Evolutionary conservation across 2,113 vertebrate species (phyloP).

Genomic region (Gnathonemus longibarbis): DNA sequence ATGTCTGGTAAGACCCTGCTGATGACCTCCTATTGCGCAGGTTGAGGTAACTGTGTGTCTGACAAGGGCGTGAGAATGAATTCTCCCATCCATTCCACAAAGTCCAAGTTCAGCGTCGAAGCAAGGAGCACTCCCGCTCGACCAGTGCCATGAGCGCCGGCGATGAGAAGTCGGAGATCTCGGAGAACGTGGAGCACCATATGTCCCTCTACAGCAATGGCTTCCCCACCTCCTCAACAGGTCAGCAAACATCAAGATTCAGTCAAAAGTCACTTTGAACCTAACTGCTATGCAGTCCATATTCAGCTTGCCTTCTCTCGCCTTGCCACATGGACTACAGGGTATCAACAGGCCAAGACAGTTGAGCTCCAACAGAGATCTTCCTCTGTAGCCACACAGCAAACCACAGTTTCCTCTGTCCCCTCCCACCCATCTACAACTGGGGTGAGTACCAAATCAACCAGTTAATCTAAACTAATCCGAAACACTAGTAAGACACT

Average conservation of each 20-base stretch:
- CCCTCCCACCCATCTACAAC: slow-evolving; percentile 94
- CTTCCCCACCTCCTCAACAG: slow-evolving; percentile 57
- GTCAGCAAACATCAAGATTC: slow-evolving; percentile 29
- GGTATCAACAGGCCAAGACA: slow-evolving; percentile 84
- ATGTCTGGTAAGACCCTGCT: slow-evolving; percentile 70
- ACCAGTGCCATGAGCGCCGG: slow-evolving; percentile 85
- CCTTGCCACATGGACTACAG: slow-evolving; percentile 45
- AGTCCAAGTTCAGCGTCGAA: slow-evolving; percentile 93
- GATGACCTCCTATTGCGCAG: background rate
- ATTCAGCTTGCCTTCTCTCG: background rate
- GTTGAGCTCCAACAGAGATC: slow-evolving; percentile 91
- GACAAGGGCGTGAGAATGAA: background rate
- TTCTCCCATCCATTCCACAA: background rate
- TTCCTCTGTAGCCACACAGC: slow-evolving; percentile 90
- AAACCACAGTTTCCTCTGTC: slow-evolving; percentile 87
- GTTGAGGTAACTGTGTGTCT: background rate
- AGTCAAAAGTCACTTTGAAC: background rate
- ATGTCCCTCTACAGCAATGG: slow-evolving; percentile 82
- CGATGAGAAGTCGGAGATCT: slow-evolving; percentile 84
- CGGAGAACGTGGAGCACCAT: slow-evolving; percentile 68
- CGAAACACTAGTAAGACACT: background rate
- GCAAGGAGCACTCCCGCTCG: slow-evolving; percentile 89
- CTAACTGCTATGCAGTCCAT: background rate
- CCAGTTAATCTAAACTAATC: background rate
- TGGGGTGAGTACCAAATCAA: slow-evolving; percentile 66